Base-by-base conservation (phyloP, 2,888 invertebrate genomes). In the Lasioglossum morio region DNA sequence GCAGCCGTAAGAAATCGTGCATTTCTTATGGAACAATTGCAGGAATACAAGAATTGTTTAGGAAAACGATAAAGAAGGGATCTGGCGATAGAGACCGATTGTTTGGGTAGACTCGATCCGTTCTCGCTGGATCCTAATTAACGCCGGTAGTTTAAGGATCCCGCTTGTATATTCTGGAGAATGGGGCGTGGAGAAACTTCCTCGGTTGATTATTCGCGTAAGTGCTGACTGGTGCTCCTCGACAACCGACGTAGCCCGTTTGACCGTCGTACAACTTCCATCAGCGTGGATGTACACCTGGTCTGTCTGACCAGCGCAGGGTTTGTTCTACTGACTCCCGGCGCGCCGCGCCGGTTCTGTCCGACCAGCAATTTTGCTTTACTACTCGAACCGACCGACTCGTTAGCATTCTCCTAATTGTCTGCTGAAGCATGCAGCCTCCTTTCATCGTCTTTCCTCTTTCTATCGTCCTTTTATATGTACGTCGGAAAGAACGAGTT, bases 191-290 rank as follows among this genome's bases (percentile, higher is more conserved):
- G 48, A 37, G 53, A 40, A 77, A 40, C 70, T 73, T 14, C 37
- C 72, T 30, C 16, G 75, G 40, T 27, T 78, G 85, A 81, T 85
- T 86, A 81, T 85, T 81, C 81, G 81, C n/a, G n/a, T 27, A 87
- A 87, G 63, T 73, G 83, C 87, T 86, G 86, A 85, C 85, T 73
- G 69, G 76, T 14, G 48, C 60, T 43, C 57, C 12, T 23, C 60
- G 40, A 70, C n/a, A 85, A 63, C 77, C 75, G 57, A 77, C 79
- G 70, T 66, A 40, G 74, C 79, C 30, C 73, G 79, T 75, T 70
- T 40, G 81, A 79, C 77, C 66, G 60, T 79, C 66, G 14, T 43
- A 77, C 77, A 79, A 77, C 77, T 66, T 74, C 81, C 16, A 74
- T 46, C 23, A 23, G 23, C 66, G 19, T 37, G 79, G 73, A 53